Base-by-base conservation (phyloP, 2,888 invertebrate genomes). In the Tetramorium bicarinatum region DNA sequence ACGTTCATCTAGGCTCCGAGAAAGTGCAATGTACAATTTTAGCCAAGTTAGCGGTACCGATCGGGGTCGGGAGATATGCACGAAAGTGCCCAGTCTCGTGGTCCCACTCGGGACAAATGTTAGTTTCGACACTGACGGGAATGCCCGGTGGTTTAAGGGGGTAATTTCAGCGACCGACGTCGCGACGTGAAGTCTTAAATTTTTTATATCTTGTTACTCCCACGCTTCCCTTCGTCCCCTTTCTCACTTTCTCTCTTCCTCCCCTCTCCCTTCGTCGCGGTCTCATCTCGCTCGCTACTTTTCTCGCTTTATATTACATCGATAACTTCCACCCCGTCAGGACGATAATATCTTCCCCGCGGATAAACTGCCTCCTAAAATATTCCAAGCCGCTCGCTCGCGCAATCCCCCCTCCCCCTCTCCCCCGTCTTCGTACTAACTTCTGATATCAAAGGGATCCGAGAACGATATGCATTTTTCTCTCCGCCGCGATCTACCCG, bases 31-130 rank as follows among this genome's bases (percentile, higher is more conserved):
- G 25, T 49, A 49, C 79, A 38, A 71, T 71, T 49, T 69, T 11
- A 71, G n/a, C 59, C 38, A 44, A 41, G 44, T 64, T 56, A 13
- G 54, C 38, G 21, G 29, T 41, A 74, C 21, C 62, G 84, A 79
- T 86, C 86, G 85, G n/a, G 82, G 85, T 85, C 85, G 82, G 6
- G 15, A 77, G 85, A 85, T 85, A 85, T 75, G 69, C 82, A 85
- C 75, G 82, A 79, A 85, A 80, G 54, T 69, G 75, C 64, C 64
- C 67, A 49, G 47, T 11, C 56, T 54, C 66, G 44, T 56, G 18
- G 52, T 34, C 47, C 47, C 75, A 44, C 56, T 13, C 29, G 62
- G 21, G 41, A 69, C 69, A 83, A 52, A 83, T 38, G 49, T 49
- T 44, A 80, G 67, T 59, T 74, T 74, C 54, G 72, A 79, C 67